A percentile compares a stretch with the other conserved stretches of the same genome.
phyloP scores from a whole-genome alignment of 2,797 vertebrate genomes.

The Choloepus didactylus region DNA sequence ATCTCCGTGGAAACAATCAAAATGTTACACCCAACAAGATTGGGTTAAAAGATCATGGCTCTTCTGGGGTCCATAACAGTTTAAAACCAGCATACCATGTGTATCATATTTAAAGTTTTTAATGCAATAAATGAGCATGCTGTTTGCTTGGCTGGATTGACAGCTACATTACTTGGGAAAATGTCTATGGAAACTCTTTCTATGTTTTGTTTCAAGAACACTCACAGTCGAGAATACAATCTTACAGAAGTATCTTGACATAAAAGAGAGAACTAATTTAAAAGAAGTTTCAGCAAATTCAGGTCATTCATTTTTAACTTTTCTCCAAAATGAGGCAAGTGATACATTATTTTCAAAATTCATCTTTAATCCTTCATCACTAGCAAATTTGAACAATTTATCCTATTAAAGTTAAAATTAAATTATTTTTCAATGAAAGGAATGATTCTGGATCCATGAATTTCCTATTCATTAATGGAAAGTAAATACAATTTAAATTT shows the following conservation, averaged over 20 bases:
- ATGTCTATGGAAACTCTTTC: neutral
- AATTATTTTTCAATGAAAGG: conserved; percentile 11
- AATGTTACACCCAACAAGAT: no score
- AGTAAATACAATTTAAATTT: no score
- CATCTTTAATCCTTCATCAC: neutral
- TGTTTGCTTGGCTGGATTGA: neutral
- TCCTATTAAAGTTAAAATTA: conserved; percentile 31
- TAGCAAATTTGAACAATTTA: conserved; percentile 1
- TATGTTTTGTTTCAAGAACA: neutral
- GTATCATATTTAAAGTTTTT: neutral
- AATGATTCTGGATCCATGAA: neutral
- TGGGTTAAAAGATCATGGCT: no score
- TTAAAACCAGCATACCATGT: no score
- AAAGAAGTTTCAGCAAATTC: neutral
- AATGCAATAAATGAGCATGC: neutral
- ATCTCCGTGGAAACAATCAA: no score
- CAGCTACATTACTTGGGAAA: neutral
- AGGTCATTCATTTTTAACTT: neutral
- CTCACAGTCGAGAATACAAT: neutral
- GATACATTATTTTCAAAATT: neutral
- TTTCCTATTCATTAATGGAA: neutral
- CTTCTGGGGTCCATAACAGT: no score
- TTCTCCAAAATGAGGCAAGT: neutral
- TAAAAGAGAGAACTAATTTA: neutral
- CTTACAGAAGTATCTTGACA: neutral